phyloP scores from a whole-genome alignment of 2,797 vertebrate genomes.

The Dromococcyx pavoninus region DNA sequence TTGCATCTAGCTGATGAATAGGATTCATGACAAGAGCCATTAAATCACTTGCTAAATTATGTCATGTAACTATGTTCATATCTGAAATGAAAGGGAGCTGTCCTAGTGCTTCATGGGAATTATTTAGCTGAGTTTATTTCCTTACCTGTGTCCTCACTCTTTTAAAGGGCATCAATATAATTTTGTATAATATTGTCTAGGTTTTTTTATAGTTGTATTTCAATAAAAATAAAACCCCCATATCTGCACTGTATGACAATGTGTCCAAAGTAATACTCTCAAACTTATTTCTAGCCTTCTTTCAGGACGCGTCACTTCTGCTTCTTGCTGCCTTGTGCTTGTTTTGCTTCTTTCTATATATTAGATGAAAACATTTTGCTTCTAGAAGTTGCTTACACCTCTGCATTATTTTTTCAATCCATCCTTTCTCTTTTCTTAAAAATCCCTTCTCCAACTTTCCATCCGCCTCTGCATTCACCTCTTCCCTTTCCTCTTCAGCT shows the following conservation, averaged over 20 bases:
- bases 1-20: conserved; percentile 20
- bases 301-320: background rate
- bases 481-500: background rate
- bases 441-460: background rate
- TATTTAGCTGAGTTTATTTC: conserved; percentile 8
- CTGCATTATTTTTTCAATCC: background rate
- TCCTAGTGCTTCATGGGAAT: background rate
- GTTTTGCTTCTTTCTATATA: background rate
- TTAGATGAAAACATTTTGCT: background rate
- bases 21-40: conserved; percentile 2
- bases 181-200: background rate
- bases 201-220: background rate
- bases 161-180: background rate
- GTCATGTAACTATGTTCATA: background rate
- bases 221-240: background rate
- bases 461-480: background rate
- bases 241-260: background rate
- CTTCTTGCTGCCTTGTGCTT: background rate
- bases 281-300: background rate
- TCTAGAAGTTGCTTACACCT: background rate
- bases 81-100: conserved; percentile 2
- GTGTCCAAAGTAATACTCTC: background rate
- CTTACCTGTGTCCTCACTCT: background rate
- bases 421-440: background rate
- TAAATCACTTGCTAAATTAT: conserved; percentile 36